These are phyloP conservation scores for Carassius auratus DNA, from an alignment of 2,113 vertebrate genomes.

Conservation along the genomic window DNA sequence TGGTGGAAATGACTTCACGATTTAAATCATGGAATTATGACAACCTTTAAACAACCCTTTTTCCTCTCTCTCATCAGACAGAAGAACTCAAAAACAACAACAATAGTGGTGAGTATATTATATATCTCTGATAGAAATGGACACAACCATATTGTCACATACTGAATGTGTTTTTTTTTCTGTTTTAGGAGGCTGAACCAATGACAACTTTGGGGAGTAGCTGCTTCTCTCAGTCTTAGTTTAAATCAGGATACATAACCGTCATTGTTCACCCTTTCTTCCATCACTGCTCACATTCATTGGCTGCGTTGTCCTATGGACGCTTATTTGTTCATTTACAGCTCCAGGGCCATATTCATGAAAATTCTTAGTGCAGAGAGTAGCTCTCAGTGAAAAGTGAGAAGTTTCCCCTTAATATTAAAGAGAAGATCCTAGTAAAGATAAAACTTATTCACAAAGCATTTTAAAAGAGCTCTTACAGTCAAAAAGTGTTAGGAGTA, in stretches of 20 bases:
- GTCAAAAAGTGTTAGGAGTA: no score
- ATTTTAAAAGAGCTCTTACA: no score
- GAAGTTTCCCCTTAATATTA: no score
- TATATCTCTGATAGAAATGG: background rate
- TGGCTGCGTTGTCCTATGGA: conserved; percentile 17
- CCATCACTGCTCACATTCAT: conserved; percentile 27
- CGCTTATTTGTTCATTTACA: conserved; percentile 18
- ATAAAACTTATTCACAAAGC: no score
- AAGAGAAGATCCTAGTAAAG: no score
- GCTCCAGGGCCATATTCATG: background rate
- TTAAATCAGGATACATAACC: conserved; percentile 2
- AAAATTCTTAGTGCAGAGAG: no score
- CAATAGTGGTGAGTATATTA: conserved; percentile 65
- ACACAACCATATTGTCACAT: background rate
- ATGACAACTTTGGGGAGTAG: conserved; percentile 54
- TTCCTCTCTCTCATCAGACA: conserved; percentile 62
- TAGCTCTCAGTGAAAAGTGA: no score
- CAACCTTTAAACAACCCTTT: background rate
- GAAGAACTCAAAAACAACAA: conserved; percentile 73
- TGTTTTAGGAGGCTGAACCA: conserved; percentile 58
- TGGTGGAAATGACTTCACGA: background rate
- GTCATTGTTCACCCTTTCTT: conserved; percentile 5
- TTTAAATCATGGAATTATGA: background rate
- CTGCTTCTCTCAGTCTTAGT: conserved; percentile 57
- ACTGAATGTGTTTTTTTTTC: background rate